These are phyloP conservation scores for Zootermopsis nevadensis DNA, from an alignment of 2,888 invertebrate genomes.

Conservation along the genomic window DNA sequence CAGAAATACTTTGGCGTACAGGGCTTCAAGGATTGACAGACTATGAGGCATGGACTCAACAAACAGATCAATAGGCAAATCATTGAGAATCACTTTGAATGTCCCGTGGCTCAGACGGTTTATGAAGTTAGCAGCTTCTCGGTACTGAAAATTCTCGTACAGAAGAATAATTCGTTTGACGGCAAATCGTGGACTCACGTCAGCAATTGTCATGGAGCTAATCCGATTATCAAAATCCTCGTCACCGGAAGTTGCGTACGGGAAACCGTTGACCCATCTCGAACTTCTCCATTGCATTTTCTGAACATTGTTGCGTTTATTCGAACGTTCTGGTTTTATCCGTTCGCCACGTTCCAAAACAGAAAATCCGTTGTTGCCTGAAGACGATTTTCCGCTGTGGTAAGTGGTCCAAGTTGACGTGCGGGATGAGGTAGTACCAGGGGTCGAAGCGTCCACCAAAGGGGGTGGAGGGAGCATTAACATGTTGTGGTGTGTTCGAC, in stretches of 20 bases:
- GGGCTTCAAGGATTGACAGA: conserved; percentile 85
- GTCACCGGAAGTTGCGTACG: conserved; percentile 51
- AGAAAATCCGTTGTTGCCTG: conserved; percentile 51
- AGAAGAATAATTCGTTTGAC: conserved; percentile 75
- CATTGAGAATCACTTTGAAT: conserved; percentile 73
- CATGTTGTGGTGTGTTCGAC: conserved; percentile 50
- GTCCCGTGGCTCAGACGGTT: conserved; percentile 83
- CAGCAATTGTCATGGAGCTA: conserved; percentile 60
- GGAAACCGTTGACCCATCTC: conserved; percentile 59
- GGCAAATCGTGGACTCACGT: conserved; percentile 65
- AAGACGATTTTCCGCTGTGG: conserved; percentile 36
- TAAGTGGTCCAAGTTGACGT: conserved; percentile 51
- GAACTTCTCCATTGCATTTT: conserved; percentile 59
- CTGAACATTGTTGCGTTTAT: conserved; percentile 64
- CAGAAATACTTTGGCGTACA: conserved; percentile 70
- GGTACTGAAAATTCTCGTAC: conserved; percentile 88
- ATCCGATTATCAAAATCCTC: conserved; percentile 54
- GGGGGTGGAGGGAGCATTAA: conserved; percentile 54
- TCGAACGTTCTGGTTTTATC: conserved; percentile 73
- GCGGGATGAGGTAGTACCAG: conserved; percentile 37
- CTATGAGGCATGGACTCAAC: conserved; percentile 92
- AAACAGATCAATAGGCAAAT: conserved; percentile 86
- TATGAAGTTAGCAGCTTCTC: conserved; percentile 90
- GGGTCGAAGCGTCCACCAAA: conserved; percentile 48
- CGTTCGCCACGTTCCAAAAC: conserved; percentile 74